phyloP scores from a whole-genome alignment of 2,888 invertebrate species.

The Habroteleia sp. region DNA sequence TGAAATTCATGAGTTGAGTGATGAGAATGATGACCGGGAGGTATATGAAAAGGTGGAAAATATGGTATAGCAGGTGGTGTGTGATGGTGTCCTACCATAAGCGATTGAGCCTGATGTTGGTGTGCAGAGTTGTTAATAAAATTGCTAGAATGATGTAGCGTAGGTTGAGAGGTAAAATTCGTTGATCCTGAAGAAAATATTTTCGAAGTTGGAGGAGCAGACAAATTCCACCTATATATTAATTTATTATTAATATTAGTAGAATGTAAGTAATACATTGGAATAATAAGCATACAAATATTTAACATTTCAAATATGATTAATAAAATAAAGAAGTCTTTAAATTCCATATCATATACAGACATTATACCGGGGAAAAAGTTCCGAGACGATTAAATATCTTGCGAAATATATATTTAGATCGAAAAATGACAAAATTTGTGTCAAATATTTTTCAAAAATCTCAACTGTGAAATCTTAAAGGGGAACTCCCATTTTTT shows the following conservation, averaged over 20 bases:
- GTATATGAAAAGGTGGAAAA: conserved; percentile 88
- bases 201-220: conserved; percentile 84
- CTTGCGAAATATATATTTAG: too few species aligned
- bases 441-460: too few species aligned
- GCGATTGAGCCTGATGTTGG: conserved; percentile 84
- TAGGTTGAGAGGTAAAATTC: conserved; percentile 83
- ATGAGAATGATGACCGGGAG: conserved; percentile 82
- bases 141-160: conserved; percentile 83
- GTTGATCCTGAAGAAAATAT: conserved; percentile 85
- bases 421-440: too few species aligned
- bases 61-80: conserved; percentile 86
- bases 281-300: too few species aligned
- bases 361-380: conserved; percentile 66
- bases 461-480: too few species aligned
- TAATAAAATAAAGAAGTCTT: too few species aligned
- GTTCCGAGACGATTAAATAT: too few species aligned
- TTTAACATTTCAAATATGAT: too few species aligned
- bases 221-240: conserved; percentile 89
- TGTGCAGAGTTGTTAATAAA: conserved; percentile 70
- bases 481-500: too few species aligned
- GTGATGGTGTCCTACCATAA: conserved; percentile 87
- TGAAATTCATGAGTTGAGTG: conserved; percentile 86
- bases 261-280: too few species aligned
- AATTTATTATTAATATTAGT: too few species aligned
- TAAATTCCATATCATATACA: too few species aligned